Base-by-base conservation (phyloP, 2,888 invertebrate species). In the Eupithecia dodoneata region DNA sequence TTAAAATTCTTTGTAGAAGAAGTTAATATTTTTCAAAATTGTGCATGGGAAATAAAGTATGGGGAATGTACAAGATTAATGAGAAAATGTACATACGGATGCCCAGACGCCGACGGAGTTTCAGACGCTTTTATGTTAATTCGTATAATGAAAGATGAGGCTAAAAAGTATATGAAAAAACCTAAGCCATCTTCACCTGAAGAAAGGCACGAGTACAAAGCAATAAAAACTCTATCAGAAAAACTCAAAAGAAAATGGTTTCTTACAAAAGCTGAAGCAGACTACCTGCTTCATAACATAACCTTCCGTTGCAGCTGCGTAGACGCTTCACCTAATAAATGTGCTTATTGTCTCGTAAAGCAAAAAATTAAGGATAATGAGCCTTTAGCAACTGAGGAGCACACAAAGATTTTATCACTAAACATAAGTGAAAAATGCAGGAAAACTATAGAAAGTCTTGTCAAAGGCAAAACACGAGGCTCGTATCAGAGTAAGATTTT, bases 391-490 rank as follows among this genome's bases (percentile, higher is more conserved):
- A 55, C 52, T 6, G 12, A 13, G 45, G 75, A 72, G 15, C 72
- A 67, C 10, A 30, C 44, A 30, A 59, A 55, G n/a, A 18, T 75
- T 67, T 30, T 66, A 55, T 66, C 66, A 41, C 55, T 74, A 5
- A 74, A 76, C 44, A n/a, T 73, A 13, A 44, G 49, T 44, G 52
- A 66, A 1, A 73, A 71, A 65, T 71, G 76, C 52, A 65, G 55
- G 12, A 72, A 52, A 18, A 76, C 45, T 55, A 55, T 76, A 18
- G 55, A 72, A 65, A 70, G 70, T 73, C 76, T 76, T 47, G 70
- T 71, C 0, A 73, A 30, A 63, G 65, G 70, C 5, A 18, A 15
- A 18, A 42, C 41, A 15, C 45, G 71, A 30, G 72, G 66, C 42
- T 42, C 66, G 15, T 42, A 42, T 66, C 45, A 76, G 5, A 71